Conservation (phyloP, 2,797 vertebrate genomes). For the Paedocypris micromegethes region DNA sequence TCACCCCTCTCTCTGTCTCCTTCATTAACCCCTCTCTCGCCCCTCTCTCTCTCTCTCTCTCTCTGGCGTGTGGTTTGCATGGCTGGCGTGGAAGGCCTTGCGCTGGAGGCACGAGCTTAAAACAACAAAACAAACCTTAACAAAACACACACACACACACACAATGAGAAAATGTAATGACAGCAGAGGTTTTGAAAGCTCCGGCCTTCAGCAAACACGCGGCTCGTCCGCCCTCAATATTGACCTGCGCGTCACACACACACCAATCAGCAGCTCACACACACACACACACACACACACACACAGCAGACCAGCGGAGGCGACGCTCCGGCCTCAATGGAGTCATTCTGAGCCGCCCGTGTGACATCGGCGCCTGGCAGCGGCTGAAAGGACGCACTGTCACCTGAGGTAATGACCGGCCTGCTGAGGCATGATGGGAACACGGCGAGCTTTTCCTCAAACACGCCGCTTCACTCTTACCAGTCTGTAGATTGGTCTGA, state of each 20-base stretch:
- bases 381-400: constrained; percentile 38
- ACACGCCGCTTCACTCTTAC: too few species aligned
- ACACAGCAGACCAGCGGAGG: too few species aligned
- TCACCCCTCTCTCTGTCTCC: too few species aligned
- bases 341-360: constrained; percentile 35
- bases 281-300: too few species aligned
- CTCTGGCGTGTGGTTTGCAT: too few species aligned
- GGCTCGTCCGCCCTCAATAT: not conserved
- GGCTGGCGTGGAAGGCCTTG: too few species aligned
- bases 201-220: constrained; percentile 23
- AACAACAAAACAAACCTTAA: not conserved
- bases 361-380: constrained; percentile 43
- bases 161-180: constrained; percentile 10
- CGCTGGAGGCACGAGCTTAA: too few species aligned
- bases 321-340: constrained; percentile 34
- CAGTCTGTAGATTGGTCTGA: too few species aligned
- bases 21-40: too few species aligned
- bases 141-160: not conserved
- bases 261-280: not conserved
- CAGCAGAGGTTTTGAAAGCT: not conserved
- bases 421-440: too few species aligned
- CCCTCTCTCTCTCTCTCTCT: too few species aligned
- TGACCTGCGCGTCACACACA: not conserved
- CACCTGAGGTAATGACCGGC: constrained; percentile 34
- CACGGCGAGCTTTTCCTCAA: too few species aligned